Percentiles rank a stretch among this genome's conserved stretches.
phyloP scores from a whole-genome alignment of 2,113 vertebrate genomes.

The Engraulis encrasicolus region DNA sequence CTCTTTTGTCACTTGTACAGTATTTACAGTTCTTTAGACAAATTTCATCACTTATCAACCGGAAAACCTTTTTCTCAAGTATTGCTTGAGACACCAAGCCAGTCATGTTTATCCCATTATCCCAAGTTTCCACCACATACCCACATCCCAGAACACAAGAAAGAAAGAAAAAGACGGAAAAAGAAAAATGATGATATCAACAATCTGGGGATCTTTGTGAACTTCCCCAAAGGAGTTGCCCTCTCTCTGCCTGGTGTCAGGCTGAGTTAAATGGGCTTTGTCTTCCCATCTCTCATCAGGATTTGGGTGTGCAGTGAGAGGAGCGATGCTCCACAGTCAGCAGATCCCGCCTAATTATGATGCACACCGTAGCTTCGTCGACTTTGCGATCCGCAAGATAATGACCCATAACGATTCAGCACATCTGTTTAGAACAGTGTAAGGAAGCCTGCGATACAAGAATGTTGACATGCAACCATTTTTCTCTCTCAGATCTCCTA shows the following conservation, averaged over 20 bases:
- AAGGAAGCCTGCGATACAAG: not conserved
- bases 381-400: slow-evolving; percentile 46
- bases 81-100: too few relatives aligned
- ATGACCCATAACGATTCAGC: slow-evolving; percentile 52
- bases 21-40: not conserved
- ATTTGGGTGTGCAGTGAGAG: slow-evolving; percentile 29
- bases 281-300: slow-evolving; percentile 27
- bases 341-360: slow-evolving; percentile 60
- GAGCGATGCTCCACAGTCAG: slow-evolving; percentile 46
- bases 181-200: slow-evolving; percentile 27
- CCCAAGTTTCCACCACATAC: not conserved
- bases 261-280: slow-evolving; percentile 40
- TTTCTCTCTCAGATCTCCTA: not conserved
- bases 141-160: too few relatives aligned
- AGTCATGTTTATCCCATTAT: not conserved
- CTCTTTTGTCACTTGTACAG: not conserved
- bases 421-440: slow-evolving; percentile 55
- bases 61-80: too few relatives aligned
- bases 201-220: not conserved
- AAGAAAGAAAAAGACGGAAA: not conserved
- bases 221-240: not conserved
- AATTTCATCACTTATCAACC: too few relatives aligned
- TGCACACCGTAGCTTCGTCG: slow-evolving; percentile 40
- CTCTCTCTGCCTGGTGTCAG: slow-evolving; percentile 31
- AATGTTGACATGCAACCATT: not conserved